Conservation (phyloP, 2,797 vertebrate species). For the Micromesistius poutassou region DNA sequence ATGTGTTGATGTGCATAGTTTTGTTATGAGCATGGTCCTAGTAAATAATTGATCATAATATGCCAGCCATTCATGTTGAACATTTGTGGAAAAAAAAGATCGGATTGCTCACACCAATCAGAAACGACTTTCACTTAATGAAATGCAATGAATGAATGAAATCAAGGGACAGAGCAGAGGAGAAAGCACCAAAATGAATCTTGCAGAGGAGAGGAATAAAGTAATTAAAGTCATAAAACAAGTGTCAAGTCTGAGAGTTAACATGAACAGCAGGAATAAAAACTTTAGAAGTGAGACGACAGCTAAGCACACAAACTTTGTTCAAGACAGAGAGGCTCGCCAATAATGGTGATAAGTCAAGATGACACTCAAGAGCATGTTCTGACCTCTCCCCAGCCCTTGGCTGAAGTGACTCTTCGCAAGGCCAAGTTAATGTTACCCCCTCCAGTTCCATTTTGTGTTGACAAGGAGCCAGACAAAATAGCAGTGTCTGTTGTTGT, state of each 20-base stretch:
- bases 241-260: background rate
- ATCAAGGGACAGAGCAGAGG: background rate
- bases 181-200: background rate
- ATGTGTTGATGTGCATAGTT: background rate
- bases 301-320: background rate
- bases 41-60: background rate
- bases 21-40: background rate
- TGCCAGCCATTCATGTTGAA: background rate
- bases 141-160: background rate
- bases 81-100: background rate
- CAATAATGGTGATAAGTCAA: background rate
- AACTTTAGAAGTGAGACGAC: background rate
- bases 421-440: slow-evolving; percentile 90
- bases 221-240: background rate
- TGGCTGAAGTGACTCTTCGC: slow-evolving; percentile 88
- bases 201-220: background rate
- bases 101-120: background rate
- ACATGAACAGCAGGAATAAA: background rate
- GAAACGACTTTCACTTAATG: background rate
- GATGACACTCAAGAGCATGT: slow-evolving; percentile 16
- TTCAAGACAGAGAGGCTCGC: background rate
- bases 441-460: slow-evolving; percentile 96
- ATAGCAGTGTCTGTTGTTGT: slow-evolving; percentile 91
- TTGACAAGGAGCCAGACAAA: slow-evolving; percentile 94
- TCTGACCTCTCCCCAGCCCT: slow-evolving; percentile 94